These are phyloP conservation scores for Dreissena polymorpha DNA, from an alignment of 1,140 invertebrate species.

Conservation along the genomic window DNA sequence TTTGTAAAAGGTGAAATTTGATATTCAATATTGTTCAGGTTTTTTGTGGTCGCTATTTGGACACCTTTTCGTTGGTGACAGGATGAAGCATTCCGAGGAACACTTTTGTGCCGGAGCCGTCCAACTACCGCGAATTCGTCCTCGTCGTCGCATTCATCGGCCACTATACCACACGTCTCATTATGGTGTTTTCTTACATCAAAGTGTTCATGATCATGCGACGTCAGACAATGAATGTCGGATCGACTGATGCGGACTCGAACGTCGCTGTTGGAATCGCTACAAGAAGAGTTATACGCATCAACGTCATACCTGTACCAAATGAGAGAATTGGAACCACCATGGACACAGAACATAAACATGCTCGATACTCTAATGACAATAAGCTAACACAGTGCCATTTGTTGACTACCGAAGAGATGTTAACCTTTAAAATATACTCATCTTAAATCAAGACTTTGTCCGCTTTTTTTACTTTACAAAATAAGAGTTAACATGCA, in stretches of 20 bases:
- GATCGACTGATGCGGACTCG: not conserved
- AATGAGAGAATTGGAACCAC: not conserved
- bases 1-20: no score
- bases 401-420: not conserved
- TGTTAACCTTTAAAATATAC: no score
- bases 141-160: slow-evolving; percentile 54
- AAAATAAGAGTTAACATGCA: no score
- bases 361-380: not conserved
- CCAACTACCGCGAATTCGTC: slow-evolving; percentile 51
- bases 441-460: no score
- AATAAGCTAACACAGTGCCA: not conserved
- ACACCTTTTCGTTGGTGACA: slow-evolving; percentile 54
- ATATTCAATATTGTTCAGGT: not conserved
- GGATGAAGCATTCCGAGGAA: slow-evolving; percentile 41
- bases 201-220: slow-evolving; percentile 50
- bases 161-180: slow-evolving; percentile 46
- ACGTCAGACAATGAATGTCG: slow-evolving; percentile 10
- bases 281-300: not conserved
- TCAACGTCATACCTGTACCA: not conserved
- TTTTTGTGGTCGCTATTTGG: slow-evolving; percentile 50
- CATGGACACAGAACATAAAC: not conserved
- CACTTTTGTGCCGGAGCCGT: slow-evolving; percentile 55
- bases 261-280: not conserved
- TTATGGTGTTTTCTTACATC: slow-evolving; percentile 53
- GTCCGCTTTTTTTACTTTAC: no score